Evolutionary conservation across 2,888 invertebrate species (phyloP).

Genomic region (Vannuccia rotundouncinata): DNA sequence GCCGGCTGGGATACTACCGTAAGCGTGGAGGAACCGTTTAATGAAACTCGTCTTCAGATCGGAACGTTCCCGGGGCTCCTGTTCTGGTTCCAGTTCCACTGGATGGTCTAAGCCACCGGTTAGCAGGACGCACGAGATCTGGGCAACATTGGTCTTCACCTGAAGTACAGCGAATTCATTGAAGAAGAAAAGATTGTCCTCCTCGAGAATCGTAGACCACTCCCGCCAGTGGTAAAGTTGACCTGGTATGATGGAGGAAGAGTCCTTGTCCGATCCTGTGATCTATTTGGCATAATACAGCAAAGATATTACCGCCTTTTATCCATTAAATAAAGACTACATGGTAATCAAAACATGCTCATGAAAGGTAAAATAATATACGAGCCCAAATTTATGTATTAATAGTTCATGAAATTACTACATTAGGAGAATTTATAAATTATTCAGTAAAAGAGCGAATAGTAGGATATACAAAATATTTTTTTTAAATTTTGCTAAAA

Average conservation of each 20-base stretch:
- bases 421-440: no score
- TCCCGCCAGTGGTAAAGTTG: conserved; percentile 1
- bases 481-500: no score
- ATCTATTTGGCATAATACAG: not conserved
- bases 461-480: no score
- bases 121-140: not conserved
- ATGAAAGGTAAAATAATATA: no score
- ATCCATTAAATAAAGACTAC: no score
- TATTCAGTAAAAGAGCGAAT: no score
- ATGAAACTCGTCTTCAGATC: not conserved
- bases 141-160: not conserved
- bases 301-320: no score
- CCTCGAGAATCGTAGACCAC: not conserved
- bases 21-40: not conserved
- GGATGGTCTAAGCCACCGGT: not conserved
- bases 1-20: not conserved
- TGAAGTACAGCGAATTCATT: not conserved
- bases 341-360: no score
- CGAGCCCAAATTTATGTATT: no score
- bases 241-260: not conserved
- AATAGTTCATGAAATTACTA: no score
- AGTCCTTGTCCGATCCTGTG: not conserved
- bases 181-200: conserved; percentile 26
- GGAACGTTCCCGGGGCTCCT: not conserved
- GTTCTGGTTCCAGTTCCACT: not conserved